Evolutionary conservation across 2,113 vertebrate genomes (phyloP).

Genomic region (Lota lota): DNA sequence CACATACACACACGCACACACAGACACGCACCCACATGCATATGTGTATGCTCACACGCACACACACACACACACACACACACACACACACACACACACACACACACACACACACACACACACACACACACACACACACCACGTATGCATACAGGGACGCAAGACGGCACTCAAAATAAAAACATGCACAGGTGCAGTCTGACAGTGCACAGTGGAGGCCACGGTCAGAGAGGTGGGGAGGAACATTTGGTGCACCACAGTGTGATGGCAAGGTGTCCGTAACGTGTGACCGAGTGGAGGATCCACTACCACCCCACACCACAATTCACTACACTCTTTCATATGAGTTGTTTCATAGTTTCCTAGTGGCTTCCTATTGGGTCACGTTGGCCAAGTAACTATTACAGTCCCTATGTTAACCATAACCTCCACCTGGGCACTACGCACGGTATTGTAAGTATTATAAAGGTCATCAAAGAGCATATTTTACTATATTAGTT

Average conservation of each 20-base stretch:
- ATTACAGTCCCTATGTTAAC: no score
- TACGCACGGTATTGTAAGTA: no score
- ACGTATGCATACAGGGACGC: no score
- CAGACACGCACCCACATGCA: neutral
- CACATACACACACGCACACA: neutral
- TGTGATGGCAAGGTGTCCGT: conserved; percentile 44
- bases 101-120: conserved; percentile 9
- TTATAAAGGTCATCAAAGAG: no score
- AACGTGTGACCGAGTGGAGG: conserved; percentile 44
- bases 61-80: neutral
- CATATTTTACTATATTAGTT: no score
- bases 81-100: neutral
- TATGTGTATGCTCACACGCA: neutral
- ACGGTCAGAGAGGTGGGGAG: conserved; percentile 54
- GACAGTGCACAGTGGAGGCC: conserved; percentile 43
- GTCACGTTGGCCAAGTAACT: no score
- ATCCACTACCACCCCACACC: conserved; percentile 6
- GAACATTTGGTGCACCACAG: conserved; percentile 53
- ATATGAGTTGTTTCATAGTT: no score
- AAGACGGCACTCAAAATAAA: no score
- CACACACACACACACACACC: conserved; percentile 15
- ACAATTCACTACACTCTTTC: no score
- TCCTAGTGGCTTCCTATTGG: no score
- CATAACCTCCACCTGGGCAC: no score
- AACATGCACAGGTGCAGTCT: conserved; percentile 16